A percentile compares a stretch with the other conserved stretches of the same genome.
Conservation (phyloP, 2,113 vertebrate genomes). For the Dipodomys stephensi region DNA sequence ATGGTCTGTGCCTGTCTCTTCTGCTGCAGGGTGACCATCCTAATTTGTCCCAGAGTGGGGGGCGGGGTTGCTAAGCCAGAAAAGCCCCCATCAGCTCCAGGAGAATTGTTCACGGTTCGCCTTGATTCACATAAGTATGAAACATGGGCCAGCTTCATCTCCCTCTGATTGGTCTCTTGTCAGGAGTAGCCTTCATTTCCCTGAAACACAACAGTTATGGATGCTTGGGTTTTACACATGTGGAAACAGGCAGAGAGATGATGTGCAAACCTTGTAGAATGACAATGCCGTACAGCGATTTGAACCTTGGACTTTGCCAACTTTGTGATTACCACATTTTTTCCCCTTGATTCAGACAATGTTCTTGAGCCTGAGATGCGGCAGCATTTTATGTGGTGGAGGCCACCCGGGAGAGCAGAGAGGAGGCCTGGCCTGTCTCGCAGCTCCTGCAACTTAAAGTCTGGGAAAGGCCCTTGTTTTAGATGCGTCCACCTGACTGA, state of each 20-base stretch:
- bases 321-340: not conserved
- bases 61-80: fast-evolving
- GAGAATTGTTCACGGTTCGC: not conserved
- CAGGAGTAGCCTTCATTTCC: not conserved
- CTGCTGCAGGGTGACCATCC: not conserved
- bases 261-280: not conserved
- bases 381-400: not conserved
- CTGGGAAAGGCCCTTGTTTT: too few species aligned
- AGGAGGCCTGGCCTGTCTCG: too few species aligned
- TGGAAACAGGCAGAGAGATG: not conserved
- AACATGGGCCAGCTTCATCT: too few species aligned
- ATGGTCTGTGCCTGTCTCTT: fast-evolving
- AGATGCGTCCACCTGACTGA: too few species aligned
- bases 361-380: not conserved
- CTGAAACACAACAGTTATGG: fast-evolving
- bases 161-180: not conserved
- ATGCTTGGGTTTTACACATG: fast-evolving
- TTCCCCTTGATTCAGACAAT: not conserved
- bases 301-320: not conserved
- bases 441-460: too few species aligned
- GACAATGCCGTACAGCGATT: not conserved
- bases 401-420: fast-evolving
- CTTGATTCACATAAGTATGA: not conserved
- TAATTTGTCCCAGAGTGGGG: fast-evolving
- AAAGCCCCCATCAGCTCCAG: not conserved